Percentiles rank a stretch among this genome's conserved stretches.
phyloP scores from a whole-genome alignment of 2,113 vertebrate species.

The Furnarius figulus region DNA sequence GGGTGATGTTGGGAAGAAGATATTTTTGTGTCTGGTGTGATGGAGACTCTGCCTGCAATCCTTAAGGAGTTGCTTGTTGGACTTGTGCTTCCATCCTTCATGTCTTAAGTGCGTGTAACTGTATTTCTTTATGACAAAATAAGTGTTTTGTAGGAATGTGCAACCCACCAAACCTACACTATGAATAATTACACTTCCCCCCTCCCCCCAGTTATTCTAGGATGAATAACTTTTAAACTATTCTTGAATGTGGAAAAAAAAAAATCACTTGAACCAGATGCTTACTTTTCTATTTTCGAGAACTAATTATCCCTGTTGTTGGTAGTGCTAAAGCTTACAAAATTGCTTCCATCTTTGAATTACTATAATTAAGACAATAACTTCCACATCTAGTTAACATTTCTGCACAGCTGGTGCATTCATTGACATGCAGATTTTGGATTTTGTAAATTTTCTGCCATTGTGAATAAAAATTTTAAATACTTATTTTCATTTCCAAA shows the following conservation, averaged over 20 bases:
- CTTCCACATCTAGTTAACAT: conserved; percentile 70
- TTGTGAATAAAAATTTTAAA: conserved; percentile 70
- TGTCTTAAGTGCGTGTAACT: neutral
- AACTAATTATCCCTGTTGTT: conserved; percentile 75
- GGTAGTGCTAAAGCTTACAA: conserved; percentile 58
- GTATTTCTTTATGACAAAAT: neutral
- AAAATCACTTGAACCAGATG: conserved; percentile 58
- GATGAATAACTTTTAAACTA: conserved; percentile 55
- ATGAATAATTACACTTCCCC: neutral
- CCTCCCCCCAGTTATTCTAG: conserved; percentile 4
- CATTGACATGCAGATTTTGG: conserved; percentile 73
- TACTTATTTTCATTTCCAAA: conserved; percentile 71
- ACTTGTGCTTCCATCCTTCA: neutral
- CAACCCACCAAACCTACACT: neutral
- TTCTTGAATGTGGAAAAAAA: conserved; percentile 32
- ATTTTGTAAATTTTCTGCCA: conserved; percentile 66
- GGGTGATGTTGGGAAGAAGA: neutral
- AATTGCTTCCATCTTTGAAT: conserved; percentile 77
- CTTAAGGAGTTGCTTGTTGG: neutral
- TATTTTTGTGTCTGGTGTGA: neutral
- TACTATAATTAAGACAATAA: conserved; percentile 80
- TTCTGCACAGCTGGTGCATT: conserved; percentile 74
- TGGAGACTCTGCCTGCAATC: neutral
- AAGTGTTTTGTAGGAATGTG: neutral
- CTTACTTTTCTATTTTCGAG: conserved; percentile 72